Evolutionary conservation across 2,797 vertebrate species (phyloP), one percentile per base, ranked within the genome.

Genomic region (Pseudomugil gertrudae): DNA sequence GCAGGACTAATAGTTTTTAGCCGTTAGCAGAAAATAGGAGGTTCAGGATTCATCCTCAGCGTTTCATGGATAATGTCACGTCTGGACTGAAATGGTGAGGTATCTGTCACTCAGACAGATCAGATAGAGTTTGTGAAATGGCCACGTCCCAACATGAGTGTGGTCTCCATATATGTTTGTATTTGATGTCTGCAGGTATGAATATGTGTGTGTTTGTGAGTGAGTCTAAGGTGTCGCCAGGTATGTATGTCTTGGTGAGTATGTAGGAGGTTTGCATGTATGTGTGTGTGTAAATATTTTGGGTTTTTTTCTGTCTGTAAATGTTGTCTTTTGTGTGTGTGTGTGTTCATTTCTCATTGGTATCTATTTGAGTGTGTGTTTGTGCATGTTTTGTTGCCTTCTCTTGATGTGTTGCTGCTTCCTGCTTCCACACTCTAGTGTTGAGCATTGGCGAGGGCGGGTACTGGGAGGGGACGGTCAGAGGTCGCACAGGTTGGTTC

Each of bases 401-500:
- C 35, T 35, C 17, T 61, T 81, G 69, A 86, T 63, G 24, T 1
- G 33, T 40, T 69, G 21, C 63, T 84, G 52, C 85, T 55, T 53
- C 62, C 66, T 83, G 53, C 65, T 5, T 8, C 61, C 23, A 4
- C 26, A 32, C 15, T 29, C 5, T 38, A 98, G 96, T 97, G 89
- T 84, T 98, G 83, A 97, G 96, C 51, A 90, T 98, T 45, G 96
- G 96, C 43, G 96, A 98, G 89, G 96, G 96, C 43, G 96, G 96
- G 21, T 98, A 95, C 92, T 98, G 96, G 96, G 96, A 98, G 91
- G 96, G 96, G 45, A 96, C 95, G 33, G 95, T 96, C 80, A 94
- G 95, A 77, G 96, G 96, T 76, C 95, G 96, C 8, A 88, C 95
- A 0, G 96, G 96, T 63, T 98, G 96, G 96, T 97, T 97, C 89